These are phyloP conservation scores for Volucella bombylans DNA, from an alignment of 2,888 invertebrate genomes.

Conservation along the genomic window DNA sequence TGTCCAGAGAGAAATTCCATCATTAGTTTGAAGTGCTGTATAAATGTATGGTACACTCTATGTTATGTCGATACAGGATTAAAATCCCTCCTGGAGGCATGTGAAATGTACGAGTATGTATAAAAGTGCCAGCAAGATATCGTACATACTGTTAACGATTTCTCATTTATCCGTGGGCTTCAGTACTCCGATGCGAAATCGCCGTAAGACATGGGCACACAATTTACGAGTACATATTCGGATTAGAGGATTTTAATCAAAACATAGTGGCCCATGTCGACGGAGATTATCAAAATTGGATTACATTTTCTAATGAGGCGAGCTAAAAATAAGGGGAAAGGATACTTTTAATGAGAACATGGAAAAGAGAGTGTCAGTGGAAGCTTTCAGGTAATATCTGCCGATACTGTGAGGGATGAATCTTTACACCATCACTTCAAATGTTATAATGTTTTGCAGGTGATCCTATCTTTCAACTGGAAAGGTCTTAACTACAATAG, in stretches of 20 bases:
- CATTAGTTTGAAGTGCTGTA: slow-evolving; percentile 3
- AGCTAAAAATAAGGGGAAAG: background rate
- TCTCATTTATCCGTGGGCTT: slow-evolving; percentile 14
- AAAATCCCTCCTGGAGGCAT: slow-evolving; percentile 26
- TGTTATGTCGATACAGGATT: slow-evolving; percentile 36
- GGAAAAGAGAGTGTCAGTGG: background rate
- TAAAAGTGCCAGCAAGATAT: slow-evolving; percentile 11
- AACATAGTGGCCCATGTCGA: slow-evolving; percentile 25
- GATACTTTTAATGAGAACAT: slow-evolving; percentile 36
- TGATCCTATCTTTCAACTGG: too few species aligned
- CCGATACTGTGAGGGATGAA: too few species aligned
- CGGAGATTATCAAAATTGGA: slow-evolving; percentile 42
- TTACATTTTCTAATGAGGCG: slow-evolving; percentile 34
- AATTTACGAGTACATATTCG: background rate
- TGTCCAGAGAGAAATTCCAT: background rate
- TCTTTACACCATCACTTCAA: too few species aligned
- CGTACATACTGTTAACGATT: background rate
- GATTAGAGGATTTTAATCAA: slow-evolving; percentile 30
- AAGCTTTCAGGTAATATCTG: too few species aligned
- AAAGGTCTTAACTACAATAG: too few species aligned
- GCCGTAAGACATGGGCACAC: background rate
- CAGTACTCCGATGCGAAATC: background rate
- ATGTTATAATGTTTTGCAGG: too few species aligned
- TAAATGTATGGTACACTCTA: background rate
- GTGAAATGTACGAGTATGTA: slow-evolving; percentile 24